Evolutionary conservation across 2,888 invertebrate genomes (phyloP).

Genomic region (Exocentrus adspersus): DNA sequence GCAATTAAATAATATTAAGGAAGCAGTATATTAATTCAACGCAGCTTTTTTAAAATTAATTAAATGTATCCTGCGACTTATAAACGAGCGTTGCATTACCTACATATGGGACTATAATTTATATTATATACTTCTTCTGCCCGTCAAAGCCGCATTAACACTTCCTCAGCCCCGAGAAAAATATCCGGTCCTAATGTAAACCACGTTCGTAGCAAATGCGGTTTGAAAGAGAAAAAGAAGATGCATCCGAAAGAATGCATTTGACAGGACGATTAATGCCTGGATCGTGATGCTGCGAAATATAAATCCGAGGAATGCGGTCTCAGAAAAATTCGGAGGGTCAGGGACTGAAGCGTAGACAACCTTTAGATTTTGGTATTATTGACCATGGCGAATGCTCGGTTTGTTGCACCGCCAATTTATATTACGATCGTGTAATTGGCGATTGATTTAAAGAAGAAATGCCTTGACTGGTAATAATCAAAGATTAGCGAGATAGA

Average conservation of each 20-base stretch:
- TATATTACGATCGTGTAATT: neutral
- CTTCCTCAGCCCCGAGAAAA: neutral
- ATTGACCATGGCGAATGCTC: neutral
- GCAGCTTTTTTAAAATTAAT: too few species aligned
- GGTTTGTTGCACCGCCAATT: neutral
- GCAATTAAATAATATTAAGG: too few species aligned
- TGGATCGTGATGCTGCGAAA: conserved; percentile 13
- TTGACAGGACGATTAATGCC: neutral
- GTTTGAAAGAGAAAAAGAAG: conserved; percentile 4
- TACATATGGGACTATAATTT: too few species aligned
- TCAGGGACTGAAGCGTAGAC: neutral
- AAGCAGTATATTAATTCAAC: too few species aligned
- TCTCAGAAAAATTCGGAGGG: neutral
- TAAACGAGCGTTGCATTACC: too few species aligned
- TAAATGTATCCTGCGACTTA: too few species aligned
- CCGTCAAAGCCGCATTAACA: neutral
- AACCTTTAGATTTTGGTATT: neutral
- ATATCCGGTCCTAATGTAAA: neutral
- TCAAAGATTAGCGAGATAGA: too few species aligned
- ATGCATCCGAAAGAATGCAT: neutral
- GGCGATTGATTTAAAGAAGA: neutral
- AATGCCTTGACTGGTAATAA: too few species aligned
- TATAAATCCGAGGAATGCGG: neutral
- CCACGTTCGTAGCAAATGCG: neutral
- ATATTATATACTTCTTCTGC: too few species aligned